Conservation (phyloP, 2,797 vertebrate species). For the Alectoris magna region DNA sequence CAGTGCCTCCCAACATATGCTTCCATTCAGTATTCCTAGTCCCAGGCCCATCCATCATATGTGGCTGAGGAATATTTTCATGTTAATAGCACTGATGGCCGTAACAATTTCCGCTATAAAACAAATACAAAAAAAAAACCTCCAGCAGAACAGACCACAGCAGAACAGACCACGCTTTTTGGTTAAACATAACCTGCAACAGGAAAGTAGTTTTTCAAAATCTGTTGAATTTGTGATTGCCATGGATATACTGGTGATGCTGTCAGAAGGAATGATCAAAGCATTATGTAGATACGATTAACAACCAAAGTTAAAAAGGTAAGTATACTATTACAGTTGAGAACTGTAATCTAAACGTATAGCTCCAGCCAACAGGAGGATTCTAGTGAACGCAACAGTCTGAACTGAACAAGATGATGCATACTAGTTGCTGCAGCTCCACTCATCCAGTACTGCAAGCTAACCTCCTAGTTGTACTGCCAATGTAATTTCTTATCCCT, state of each 20-base stretch:
- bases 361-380: background rate
- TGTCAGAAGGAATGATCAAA: background rate
- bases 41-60: background rate
- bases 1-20: background rate
- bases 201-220: background rate
- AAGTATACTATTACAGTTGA: background rate
- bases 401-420: background rate
- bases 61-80: background rate
- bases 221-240: background rate
- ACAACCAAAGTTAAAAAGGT: background rate
- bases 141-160: background rate
- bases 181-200: background rate
- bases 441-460: accelerated
- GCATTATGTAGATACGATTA: background rate
- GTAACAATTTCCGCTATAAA: background rate
- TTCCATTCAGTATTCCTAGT: background rate
- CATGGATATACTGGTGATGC: background rate
- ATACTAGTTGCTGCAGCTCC: background rate
- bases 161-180: background rate
- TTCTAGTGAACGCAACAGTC: background rate
- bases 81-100: background rate
- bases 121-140: background rate
- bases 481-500: background rate
- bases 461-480: background rate
- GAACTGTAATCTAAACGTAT: background rate